Base-by-base conservation (phyloP, 1,140 invertebrate species). In the Bombus waltoni region DNA sequence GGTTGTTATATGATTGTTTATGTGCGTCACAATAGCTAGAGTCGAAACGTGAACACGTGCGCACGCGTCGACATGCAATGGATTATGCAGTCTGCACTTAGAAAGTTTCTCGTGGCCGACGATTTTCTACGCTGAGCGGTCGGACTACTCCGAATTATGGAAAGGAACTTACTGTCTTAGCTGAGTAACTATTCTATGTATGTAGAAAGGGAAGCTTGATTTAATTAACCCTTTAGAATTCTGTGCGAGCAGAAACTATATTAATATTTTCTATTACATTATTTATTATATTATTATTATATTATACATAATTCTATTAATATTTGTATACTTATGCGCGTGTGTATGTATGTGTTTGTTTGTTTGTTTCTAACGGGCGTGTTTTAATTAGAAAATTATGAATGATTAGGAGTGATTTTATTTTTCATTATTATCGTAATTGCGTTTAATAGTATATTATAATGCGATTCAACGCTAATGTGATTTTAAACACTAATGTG, bases 21-120 rank as follows among this genome's bases (percentile, higher is more conserved):
- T 57, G 44, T n/a, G 47, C 13, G 65, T 44, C 78, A 78, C 82
- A 47, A 66, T 79, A 44, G n/a, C 65, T 22, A 13, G 32, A n/a
- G 76, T 38, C 42, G 13, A 15, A 38, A 22, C 66, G 35, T 18
- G 35, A 35, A 35, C 28, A 66, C 66, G n/a, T 15, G 15, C 25
- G 38, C 35, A n/a, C 71, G 57, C 28, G 75, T 38, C 79, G 72
- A 81, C 88, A 83, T 86, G 80, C 84, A 75, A 89, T 89, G 83
- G 87, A 89, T 89, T 89, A 89, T 87, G 88, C 76, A 87, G 88
- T 65, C 88, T 87, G 85, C 88, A 81, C 85, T 90, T 90, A 84
- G 89, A 90, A 90, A 90, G 85, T 89, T 82, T 90, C 85, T 71
- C 76, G 66, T 47, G 62, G 40, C 44, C 80, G 68, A 65, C 80